phyloP scores from a whole-genome alignment of 1,140 invertebrate genomes.

The Eumaeus atala region DNA sequence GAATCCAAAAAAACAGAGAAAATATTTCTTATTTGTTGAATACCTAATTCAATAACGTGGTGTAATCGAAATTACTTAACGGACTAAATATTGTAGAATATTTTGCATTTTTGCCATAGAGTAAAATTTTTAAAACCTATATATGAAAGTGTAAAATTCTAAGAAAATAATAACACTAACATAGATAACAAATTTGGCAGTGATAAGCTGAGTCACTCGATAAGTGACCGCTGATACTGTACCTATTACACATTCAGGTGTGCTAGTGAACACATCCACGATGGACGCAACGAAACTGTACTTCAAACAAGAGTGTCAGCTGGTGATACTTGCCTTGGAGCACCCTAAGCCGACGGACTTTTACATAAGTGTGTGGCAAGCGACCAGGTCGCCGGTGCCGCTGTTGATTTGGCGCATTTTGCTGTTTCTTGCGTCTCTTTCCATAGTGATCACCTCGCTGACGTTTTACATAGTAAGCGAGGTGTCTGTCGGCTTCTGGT shows the following conservation, averaged over 20 bases:
- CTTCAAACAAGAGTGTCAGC: conserved; percentile 44
- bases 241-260: conserved; percentile 32
- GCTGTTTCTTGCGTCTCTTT: conserved; percentile 45
- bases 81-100: no score
- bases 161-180: conserved; percentile 7
- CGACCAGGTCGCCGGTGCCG: conserved; percentile 43
- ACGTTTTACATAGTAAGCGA: conserved; percentile 39
- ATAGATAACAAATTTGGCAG: conserved; percentile 32
- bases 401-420: conserved; percentile 47
- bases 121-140: no score
- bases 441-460: conserved; percentile 45
- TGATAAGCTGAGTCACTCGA: conserved; percentile 34
- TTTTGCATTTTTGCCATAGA: no score
- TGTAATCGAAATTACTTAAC: no score
- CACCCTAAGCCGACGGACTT: conserved; percentile 46
- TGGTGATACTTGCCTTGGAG: conserved; percentile 43
- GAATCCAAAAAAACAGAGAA: no score
- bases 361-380: conserved; percentile 56
- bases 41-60: no score
- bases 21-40: no score
- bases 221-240: conserved; percentile 32
- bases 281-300: conserved; percentile 52
- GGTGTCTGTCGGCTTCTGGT: conserved; percentile 43
- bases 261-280: conserved; percentile 22
- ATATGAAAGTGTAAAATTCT: neutral